Evolutionary conservation across 2,113 vertebrate species (phyloP), one percentile per base, ranked within the genome.

Genomic region (Planiliza haematocheilus): DNA sequence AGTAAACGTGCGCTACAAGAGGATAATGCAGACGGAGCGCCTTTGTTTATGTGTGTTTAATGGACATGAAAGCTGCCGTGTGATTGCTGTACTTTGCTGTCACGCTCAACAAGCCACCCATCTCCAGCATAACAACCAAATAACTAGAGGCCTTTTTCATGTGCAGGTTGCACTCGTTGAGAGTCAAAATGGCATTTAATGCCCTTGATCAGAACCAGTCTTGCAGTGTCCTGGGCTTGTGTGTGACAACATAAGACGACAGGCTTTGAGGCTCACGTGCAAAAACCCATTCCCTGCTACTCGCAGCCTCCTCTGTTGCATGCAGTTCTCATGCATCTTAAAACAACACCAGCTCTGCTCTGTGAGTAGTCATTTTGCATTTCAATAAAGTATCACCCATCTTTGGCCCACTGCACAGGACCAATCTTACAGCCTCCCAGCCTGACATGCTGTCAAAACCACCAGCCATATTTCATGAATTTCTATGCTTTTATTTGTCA

Each of bases 251-350:
- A 43, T 0, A 67, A 72, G 69, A 67, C 53, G 66, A 81, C 69
- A 64, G 37, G 46, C 86, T 89, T 86, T 88, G 87, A 81, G 87
- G 81, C 68, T 71, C 53, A 66, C 70, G 89, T 89, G 84, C 80
- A 89, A 88, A 83, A 73, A 58, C 37, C 45, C 53, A 49, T 67
- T 80, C 52, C 51, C 57, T 38, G 1, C 62, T 52, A 59, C 68
- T 75, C 55, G 43, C 73, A 50, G 69, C 79, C 75, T 82, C 83
- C 79, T 84, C 83, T 73, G 79, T 84, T 83, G 76, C 86, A 85
- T 84, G 83, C 83, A 79, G 51, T 87, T 90, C 81, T 85, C 83
- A 84, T 90, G 90, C 85, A 90, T 92, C 85, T 91, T 87, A 88
- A 91, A 92, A 91, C 90, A 91, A 90, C 84, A 85, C 38, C 68